phyloP scores from a whole-genome alignment of 92 coral and sea anemone genomes.

The Zoanthus solanderi region DNA sequence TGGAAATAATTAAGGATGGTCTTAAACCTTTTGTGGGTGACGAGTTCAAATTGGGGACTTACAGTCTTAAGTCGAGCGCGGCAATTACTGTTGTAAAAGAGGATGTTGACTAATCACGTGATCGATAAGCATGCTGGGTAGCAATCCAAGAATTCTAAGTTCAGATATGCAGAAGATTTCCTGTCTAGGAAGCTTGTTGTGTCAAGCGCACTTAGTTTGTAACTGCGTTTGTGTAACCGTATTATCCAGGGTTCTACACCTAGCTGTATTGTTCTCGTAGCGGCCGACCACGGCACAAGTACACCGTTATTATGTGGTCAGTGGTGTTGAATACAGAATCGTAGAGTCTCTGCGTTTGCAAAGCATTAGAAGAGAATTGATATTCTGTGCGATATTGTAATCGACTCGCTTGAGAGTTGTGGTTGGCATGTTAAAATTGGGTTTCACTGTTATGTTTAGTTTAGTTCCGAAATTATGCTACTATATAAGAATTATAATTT shows the following conservation, averaged over 20 bases:
- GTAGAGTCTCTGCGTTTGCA: too few species aligned
- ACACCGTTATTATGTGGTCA: not conserved
- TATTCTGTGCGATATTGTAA: too few species aligned
- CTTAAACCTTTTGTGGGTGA: slow-evolving; percentile 32
- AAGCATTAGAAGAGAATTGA: too few species aligned
- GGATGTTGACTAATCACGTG: slow-evolving; percentile 26
- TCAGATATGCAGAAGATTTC: slow-evolving; percentile 25
- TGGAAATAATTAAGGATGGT: slow-evolving; percentile 32
- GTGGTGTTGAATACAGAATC: not conserved
- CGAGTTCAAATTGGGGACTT: slow-evolving; percentile 14
- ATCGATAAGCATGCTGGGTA: slow-evolving; percentile 37
- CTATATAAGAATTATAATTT: not conserved
- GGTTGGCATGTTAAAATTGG: not conserved
- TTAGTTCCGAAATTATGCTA: not conserved
- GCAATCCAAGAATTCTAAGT: slow-evolving; percentile 41
- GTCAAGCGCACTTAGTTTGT: slow-evolving; percentile 25
- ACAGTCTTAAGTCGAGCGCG: slow-evolving; percentile 30
- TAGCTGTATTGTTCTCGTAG: slow-evolving; percentile 23
- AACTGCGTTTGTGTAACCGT: slow-evolving; percentile 24
- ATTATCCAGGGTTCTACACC: slow-evolving; percentile 26
- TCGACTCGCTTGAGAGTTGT: not conserved
- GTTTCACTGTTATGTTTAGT: not conserved
- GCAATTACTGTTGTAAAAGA: slow-evolving; percentile 25
- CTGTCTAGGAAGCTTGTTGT: slow-evolving; percentile 17
- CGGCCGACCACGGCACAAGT: too few species aligned